These are phyloP conservation scores for Heliconius erato DNA, from an alignment of 2,888 invertebrate genomes.

Conservation along the genomic window DNA sequence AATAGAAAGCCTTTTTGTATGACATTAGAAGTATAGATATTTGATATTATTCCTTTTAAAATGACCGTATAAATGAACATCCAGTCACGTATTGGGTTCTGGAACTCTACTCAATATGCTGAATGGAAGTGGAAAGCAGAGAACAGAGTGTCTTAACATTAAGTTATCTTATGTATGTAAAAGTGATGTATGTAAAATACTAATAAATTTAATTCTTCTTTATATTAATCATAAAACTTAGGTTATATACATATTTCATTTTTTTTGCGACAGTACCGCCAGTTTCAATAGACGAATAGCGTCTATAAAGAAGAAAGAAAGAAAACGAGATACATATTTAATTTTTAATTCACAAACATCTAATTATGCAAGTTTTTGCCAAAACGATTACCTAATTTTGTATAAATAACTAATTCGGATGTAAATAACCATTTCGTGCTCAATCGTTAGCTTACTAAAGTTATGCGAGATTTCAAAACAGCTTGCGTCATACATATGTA, in stretches of 20 bases:
- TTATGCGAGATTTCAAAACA: constrained; percentile 40
- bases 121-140: background rate
- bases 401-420: constrained; percentile 46
- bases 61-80: background rate
- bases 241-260: background rate
- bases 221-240: background rate
- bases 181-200: too few relatives aligned
- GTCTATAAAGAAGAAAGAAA: background rate
- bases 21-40: background rate
- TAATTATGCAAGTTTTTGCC: background rate
- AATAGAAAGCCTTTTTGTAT: background rate
- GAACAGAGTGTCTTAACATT: background rate
- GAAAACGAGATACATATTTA: background rate
- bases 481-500: constrained; percentile 41
- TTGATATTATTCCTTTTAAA: background rate
- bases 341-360: background rate
- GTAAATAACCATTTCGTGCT: constrained; percentile 46
- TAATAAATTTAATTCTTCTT: background rate
- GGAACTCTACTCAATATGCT: too few relatives aligned
- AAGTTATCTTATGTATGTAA: too few relatives aligned
- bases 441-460: constrained; percentile 37
- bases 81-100: too few relatives aligned
- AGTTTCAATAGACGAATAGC: too few relatives aligned
- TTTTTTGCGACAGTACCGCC: background rate
- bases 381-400: constrained; percentile 44